phyloP scores from a whole-genome alignment of 2,888 invertebrate species.

The Nymphalis c-album region DNA sequence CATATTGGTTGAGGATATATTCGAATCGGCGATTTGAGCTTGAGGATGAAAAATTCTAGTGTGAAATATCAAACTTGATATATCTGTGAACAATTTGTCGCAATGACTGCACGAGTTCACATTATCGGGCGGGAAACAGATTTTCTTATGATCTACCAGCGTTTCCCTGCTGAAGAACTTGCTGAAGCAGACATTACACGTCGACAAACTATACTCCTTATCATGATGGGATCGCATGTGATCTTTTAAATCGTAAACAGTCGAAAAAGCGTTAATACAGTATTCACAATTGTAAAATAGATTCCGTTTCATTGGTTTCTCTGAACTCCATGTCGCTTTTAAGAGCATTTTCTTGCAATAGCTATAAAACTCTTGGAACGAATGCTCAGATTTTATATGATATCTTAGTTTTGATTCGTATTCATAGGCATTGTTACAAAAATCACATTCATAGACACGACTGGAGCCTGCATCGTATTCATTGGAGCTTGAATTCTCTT shows the following conservation, averaged over 20 bases:
- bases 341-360: slow-evolving; percentile 60
- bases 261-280: slow-evolving; percentile 51
- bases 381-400: slow-evolving; percentile 61
- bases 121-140: slow-evolving; percentile 58
- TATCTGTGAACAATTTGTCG: slow-evolving; percentile 66
- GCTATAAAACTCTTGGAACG: slow-evolving; percentile 61
- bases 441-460: slow-evolving; percentile 46
- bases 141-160: slow-evolving; percentile 54
- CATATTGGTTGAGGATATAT: slow-evolving; percentile 54
- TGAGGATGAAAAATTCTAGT: slow-evolving; percentile 65
- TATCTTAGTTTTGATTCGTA: slow-evolving; percentile 54
- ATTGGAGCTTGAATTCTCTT: slow-evolving; percentile 23
- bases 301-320: slow-evolving; percentile 34
- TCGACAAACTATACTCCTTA: slow-evolving; percentile 55
- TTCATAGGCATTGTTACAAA: slow-evolving; percentile 51
- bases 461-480: slow-evolving; percentile 29
- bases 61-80: slow-evolving; percentile 66
- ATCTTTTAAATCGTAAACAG: slow-evolving; percentile 59
- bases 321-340: slow-evolving; percentile 7
- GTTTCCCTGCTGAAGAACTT: slow-evolving; percentile 64
- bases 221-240: slow-evolving; percentile 61
- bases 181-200: slow-evolving; percentile 67
- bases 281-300: slow-evolving; percentile 58
- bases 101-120: slow-evolving; percentile 61
- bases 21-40: slow-evolving; percentile 60